Evolutionary conservation across 2,888 invertebrate genomes (phyloP).

Genomic region (Chymomyza caudatula): DNA sequence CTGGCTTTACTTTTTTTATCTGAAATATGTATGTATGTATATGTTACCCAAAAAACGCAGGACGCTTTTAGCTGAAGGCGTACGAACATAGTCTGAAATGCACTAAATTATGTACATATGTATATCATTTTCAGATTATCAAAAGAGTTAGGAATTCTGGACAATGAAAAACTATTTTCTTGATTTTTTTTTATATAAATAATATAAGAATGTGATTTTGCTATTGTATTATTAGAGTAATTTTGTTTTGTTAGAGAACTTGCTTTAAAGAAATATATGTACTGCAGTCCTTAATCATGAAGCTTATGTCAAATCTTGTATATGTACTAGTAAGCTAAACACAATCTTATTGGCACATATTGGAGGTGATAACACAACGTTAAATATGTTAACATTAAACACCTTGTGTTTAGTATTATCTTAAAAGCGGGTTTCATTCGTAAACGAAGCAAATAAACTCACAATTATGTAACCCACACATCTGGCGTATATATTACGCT

Average conservation of each 20-base stretch:
- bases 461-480: constrained; percentile 10
- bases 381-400: not conserved
- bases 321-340: not conserved
- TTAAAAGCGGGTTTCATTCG: constrained; percentile 57
- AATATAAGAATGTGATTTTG: not conserved
- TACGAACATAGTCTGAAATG: not conserved
- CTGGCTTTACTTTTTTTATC: not conserved
- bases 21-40: not conserved
- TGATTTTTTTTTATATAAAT: not conserved
- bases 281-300: not conserved
- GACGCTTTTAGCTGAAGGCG: not conserved
- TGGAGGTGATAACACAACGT: not conserved
- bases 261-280: too few relatives aligned
- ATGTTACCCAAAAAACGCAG: not conserved
- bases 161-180: not conserved
- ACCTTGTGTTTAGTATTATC: not conserved
- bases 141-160: not conserved
- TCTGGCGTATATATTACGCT: not conserved
- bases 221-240: not conserved
- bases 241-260: not conserved
- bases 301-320: not conserved
- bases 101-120: not conserved
- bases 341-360: not conserved
- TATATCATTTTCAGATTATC: not conserved
- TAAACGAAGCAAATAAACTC: constrained; percentile 30